These are phyloP conservation scores for Epinephelus cyanopodus DNA, from an alignment of 2,113 vertebrate species.

Conservation along the genomic window DNA sequence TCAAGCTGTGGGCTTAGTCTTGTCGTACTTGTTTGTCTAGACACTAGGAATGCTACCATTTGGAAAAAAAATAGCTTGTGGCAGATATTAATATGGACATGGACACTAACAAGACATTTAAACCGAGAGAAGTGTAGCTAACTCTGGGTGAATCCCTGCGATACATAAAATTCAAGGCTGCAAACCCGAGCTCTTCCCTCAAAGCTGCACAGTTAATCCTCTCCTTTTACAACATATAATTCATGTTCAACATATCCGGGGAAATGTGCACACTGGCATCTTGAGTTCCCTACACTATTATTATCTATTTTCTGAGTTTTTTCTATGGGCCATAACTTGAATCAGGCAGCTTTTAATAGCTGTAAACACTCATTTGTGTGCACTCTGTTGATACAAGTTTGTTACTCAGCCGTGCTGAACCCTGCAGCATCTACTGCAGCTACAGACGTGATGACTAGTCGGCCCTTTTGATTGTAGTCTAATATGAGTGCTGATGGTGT, in stretches of 20 bases:
- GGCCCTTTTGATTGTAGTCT: slow-evolving; percentile 33
- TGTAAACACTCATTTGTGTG: slow-evolving; percentile 65
- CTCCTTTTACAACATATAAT: slow-evolving; percentile 76
- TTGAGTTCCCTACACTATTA: slow-evolving; percentile 62
- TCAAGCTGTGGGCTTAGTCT: slow-evolving; percentile 55
- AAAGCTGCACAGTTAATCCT: slow-evolving; percentile 62
- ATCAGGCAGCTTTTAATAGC: slow-evolving; percentile 60
- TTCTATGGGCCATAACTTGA: slow-evolving; percentile 61
- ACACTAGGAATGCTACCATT: slow-evolving; percentile 61
- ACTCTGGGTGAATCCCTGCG: slow-evolving; percentile 25
- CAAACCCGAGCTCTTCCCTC: slow-evolving; percentile 52
- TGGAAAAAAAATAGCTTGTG: slow-evolving; percentile 25
- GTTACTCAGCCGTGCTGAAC: slow-evolving; percentile 39
- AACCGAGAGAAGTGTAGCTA: slow-evolving; percentile 25
- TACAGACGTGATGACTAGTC: slow-evolving; percentile 39
- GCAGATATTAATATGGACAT: slow-evolving; percentile 58
- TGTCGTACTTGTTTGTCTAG: slow-evolving; percentile 76
- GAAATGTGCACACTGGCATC: slow-evolving; percentile 67
- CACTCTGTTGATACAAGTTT: slow-evolving; percentile 55
- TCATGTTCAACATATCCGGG: slow-evolving; percentile 77
- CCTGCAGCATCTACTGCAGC: slow-evolving; percentile 21
- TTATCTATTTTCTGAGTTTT: slow-evolving; percentile 62
- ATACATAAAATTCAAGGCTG: slow-evolving; percentile 53
- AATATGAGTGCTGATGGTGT: slow-evolving; percentile 14
- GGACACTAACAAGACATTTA: slow-evolving; percentile 51